These are phyloP conservation scores for Vipera latastei DNA, from an alignment of 2,797 vertebrate genomes.

Conservation along the genomic window DNA sequence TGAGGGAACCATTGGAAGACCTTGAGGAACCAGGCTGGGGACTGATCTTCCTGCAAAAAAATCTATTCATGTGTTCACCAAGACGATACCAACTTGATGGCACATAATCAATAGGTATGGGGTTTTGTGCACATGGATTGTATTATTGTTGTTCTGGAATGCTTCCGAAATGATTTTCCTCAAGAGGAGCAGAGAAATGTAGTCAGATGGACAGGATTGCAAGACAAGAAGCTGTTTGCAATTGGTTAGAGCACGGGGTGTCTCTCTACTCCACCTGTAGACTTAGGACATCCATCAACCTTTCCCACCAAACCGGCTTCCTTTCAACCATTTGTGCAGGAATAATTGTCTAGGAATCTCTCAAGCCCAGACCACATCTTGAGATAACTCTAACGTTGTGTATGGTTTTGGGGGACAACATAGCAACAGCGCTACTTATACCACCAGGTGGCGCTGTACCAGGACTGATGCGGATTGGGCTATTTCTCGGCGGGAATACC, in stretches of 20 bases:
- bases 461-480: too few relatives aligned
- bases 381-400: too few relatives aligned
- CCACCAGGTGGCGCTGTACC: too few relatives aligned
- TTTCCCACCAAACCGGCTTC: neutral
- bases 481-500: too few relatives aligned
- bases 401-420: too few relatives aligned
- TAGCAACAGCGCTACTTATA: too few relatives aligned
- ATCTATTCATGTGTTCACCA: neutral
- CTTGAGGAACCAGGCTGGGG: neutral
- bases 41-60: neutral
- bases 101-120: neutral
- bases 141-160: neutral
- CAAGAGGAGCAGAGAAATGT: neutral
- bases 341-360: neutral
- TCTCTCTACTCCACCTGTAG: neutral
- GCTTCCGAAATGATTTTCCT: neutral
- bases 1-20: neutral
- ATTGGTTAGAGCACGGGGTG: neutral
- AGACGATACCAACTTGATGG: neutral
- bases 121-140: neutral
- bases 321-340: rapidly evolving
- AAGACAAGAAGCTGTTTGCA: neutral
- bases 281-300: neutral
- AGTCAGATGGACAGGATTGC: neutral
- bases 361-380: too few relatives aligned